Evolutionary conservation across 2,797 vertebrate species (phyloP), one percentile per base, ranked within the genome.

Genomic region (Sandelia bainsii): DNA sequence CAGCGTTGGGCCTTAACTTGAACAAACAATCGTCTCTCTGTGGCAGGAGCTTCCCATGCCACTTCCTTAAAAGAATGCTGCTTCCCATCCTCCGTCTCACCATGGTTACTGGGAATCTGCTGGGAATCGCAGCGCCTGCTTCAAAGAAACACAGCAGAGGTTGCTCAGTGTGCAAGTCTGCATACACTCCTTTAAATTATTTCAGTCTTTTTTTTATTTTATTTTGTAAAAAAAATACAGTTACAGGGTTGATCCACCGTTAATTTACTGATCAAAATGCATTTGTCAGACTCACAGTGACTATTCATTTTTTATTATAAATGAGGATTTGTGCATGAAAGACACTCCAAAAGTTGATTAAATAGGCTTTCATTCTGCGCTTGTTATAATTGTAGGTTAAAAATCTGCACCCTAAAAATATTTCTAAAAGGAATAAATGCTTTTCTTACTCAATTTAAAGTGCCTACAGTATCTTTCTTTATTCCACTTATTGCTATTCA

Each of bases 1-100:
- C 93, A 89, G 52, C 49, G 88, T 91, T 84, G 88, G 90, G 91
- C 83, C 87, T 82, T 83, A 94, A 92, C 93, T 93, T 96, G 95
- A 96, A 96, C 96, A 95, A 96, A 97, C 96, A 97, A 96, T 96
- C 84, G 79, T 78, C 81, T 90, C 95, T 96, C 95, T 97, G 95
- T 97, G 94, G 91, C 78, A 86, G 77, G 87, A 77, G 84, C 81
- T 89, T 78, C 86, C 85, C 77, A 85, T 93, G 90, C 88, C 80
- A 83, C 91, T 94, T 93, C 93, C 93, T 92, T 93, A 95, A 42
- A 95, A 95, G 95, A 94, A 97, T 96, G 95, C 95, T 96, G 95
- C 92, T 91, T 91, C 88, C 90, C 90, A 93, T 90, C 91, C 86
- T 90, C 87, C 82, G 77, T 74, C 92, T 96, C 78, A 92, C 96